These are phyloP conservation scores for Gasterosteus nipponicus DNA, from an alignment of 2,113 vertebrate species.

Conservation along the genomic window DNA sequence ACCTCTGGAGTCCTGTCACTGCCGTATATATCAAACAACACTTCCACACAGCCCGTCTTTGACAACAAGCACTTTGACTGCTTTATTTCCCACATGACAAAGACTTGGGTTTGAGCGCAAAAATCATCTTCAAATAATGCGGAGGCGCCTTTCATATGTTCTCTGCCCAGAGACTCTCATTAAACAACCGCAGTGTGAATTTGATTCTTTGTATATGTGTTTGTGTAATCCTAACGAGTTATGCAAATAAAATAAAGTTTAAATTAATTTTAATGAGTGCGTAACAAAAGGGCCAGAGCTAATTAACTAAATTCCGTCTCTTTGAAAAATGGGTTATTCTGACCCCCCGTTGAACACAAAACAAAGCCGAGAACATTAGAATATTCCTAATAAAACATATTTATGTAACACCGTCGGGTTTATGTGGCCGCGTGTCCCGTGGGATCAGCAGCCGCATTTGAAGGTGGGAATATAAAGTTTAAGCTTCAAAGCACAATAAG, in stretches of 20 bases:
- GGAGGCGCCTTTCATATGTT: conserved; percentile 47
- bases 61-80: conserved; percentile 33
- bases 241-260: conserved; percentile 71
- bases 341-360: conserved; percentile 70
- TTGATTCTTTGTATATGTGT: conserved; percentile 59
- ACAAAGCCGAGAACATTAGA: conserved; percentile 68
- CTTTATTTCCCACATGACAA: conserved; percentile 46
- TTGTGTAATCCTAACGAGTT: conserved; percentile 61
- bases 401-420: conserved; percentile 70
- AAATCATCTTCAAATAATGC: conserved; percentile 50
- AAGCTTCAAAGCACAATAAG: conserved; percentile 76
- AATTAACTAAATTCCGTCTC: conserved; percentile 72
- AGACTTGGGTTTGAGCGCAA: conserved; percentile 39
- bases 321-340: conserved; percentile 72
- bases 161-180: conserved; percentile 49
- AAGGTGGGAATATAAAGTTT: conserved; percentile 66
- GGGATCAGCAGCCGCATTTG: conserved; percentile 58
- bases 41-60: conserved; percentile 31
- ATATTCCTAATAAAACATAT: conserved; percentile 75
- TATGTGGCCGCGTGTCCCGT: conserved; percentile 56
- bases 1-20: conserved; percentile 27
- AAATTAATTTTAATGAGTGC: conserved; percentile 74
- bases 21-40: conserved; percentile 44
- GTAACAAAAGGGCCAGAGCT: conserved; percentile 71
- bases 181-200: conserved; percentile 56